These are phyloP conservation scores for Jacana jacana DNA, from an alignment of 2,113 vertebrate species.

Conservation along the genomic window DNA sequence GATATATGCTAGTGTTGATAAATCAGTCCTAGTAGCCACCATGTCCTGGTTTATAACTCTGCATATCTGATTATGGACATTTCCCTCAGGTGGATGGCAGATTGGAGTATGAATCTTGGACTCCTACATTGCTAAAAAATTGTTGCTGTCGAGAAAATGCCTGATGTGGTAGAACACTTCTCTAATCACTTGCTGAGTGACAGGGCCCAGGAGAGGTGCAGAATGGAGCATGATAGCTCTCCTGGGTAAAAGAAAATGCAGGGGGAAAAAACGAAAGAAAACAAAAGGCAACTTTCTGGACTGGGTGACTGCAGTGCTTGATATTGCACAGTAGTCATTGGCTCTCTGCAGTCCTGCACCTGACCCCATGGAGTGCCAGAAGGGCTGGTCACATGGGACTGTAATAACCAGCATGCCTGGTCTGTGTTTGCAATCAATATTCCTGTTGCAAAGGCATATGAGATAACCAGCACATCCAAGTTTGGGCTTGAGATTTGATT, in stretches of 20 bases:
- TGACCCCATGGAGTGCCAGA: fast-evolving
- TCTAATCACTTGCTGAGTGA: neutral
- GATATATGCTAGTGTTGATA: neutral
- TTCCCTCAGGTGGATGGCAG: neutral
- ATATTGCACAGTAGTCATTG: fast-evolving
- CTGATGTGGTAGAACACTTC: neutral
- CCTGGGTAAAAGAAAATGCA: neutral
- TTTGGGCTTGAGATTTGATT: neutral
- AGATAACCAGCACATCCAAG: neutral
- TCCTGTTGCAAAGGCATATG: fast-evolving
- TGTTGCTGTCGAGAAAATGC: neutral
- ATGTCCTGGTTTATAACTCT: neutral
- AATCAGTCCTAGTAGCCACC: neutral
- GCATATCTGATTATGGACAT: neutral
- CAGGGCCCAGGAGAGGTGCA: fast-evolving
- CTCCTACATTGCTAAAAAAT: neutral
- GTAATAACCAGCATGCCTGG: fast-evolving
- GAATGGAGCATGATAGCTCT: neutral
- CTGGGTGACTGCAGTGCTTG: neutral
- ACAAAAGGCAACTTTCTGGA: neutral
- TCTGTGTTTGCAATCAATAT: neutral
- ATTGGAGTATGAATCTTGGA: neutral
- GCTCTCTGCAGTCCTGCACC: fast-evolving
- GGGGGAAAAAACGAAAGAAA: neutral
- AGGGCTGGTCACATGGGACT: neutral